Evolutionary conservation across 2,113 vertebrate species (phyloP).

Genomic region (Xiphophorus couchianus): DNA sequence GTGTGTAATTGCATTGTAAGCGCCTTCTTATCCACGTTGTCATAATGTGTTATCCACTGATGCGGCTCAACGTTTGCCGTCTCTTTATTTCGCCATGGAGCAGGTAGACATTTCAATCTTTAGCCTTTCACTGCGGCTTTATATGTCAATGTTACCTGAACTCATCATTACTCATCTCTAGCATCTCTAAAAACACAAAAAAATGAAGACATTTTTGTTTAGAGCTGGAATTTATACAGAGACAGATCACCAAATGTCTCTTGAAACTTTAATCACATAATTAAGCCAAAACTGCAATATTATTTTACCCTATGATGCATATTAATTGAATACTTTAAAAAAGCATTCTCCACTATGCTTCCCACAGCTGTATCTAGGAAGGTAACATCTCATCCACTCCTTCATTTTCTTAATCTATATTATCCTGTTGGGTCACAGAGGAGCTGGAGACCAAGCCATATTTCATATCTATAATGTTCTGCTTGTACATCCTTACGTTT

Average conservation of each 20-base stretch:
- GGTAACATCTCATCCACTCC: neutral
- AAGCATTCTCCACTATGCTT: neutral
- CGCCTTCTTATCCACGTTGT: slow-evolving; percentile 70
- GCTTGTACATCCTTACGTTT: too few species aligned
- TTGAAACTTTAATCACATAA: neutral
- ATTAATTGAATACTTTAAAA: neutral
- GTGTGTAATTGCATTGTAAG: slow-evolving; percentile 77
- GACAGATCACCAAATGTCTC: neutral
- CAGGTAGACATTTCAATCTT: slow-evolving; percentile 68
- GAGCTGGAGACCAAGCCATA: neutral
- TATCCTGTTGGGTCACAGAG: neutral
- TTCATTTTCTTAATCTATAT: neutral
- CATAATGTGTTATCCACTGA: slow-evolving; percentile 76
- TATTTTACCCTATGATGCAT: neutral
- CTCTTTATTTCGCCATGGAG: slow-evolving; percentile 44
- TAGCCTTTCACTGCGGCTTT: neutral
- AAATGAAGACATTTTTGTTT: neutral
- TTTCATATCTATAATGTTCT: too few species aligned
- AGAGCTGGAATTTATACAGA: neutral
- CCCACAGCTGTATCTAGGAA: neutral
- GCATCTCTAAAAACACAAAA: neutral
- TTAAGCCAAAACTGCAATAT: neutral
- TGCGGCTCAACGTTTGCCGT: slow-evolving; percentile 56
- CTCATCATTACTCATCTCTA: neutral
- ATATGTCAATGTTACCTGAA: neutral